Evolutionary conservation across 1,140 invertebrate species (phyloP), one percentile per base, ranked within the genome.

Genomic region (Subanguina moxae): DNA sequence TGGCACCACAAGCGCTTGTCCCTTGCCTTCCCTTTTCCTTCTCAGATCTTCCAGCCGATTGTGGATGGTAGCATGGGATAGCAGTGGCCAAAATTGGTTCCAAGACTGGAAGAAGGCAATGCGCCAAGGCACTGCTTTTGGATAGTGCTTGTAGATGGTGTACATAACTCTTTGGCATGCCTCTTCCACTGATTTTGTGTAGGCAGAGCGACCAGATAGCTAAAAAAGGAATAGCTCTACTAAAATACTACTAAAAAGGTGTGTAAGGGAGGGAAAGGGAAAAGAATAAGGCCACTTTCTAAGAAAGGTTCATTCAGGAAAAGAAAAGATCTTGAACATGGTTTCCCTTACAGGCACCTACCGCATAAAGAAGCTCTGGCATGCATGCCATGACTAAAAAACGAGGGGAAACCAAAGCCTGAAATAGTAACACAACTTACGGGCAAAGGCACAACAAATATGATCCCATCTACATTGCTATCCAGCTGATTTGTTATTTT

Each of bases 1-100:
- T 23, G 62, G 62, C 63, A 64, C 62, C 23, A 64, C 62, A n/a
- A 64, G 27, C 17, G 64, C 32, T 38, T 27, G 32, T 28, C 58
- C 58, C 3, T 43, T 61, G 58, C 45, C 23, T n/a, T 56, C 42
- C n/a, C 38, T 38, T 21, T 61, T 61, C 27, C 64, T 56, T 56
- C 62, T 25, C 23, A 64, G 56, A 28, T 62, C 57, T 38, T 13
- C 15, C 3, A 65, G 17, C 57, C 64, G 62, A 15, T 19, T 21
- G 17, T 23, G 1, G 1, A 64, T 3, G 42, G 42, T 64, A 23
- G 28, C 23, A 7, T 28, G 1, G n/a, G 61, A 7, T 3, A 64
- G 25, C 1, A 61, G 42, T 28, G 62, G 62, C 3, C 62, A 48
- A 38, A 64, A 62, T 38, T 64, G 38, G 56, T 23, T 61, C 62